phyloP scores from a whole-genome alignment of 2,113 vertebrate genomes.

The Panthera uncia region DNA sequence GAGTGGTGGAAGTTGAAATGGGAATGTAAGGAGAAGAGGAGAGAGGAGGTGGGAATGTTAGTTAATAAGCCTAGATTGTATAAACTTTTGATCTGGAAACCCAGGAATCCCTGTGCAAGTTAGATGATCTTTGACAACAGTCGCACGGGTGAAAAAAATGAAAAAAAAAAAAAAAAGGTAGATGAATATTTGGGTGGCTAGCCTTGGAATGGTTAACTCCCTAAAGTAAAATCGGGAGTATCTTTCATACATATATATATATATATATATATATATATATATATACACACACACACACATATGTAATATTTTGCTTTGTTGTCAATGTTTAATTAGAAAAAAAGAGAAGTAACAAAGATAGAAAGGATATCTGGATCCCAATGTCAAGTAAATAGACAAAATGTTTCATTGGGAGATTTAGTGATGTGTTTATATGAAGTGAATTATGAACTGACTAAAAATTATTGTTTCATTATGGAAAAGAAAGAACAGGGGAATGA shows the following conservation, averaged over 20 bases:
- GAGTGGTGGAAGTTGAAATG: slow-evolving; percentile 46
- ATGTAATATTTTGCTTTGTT: background rate
- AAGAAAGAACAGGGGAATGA: background rate
- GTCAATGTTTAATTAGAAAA: background rate
- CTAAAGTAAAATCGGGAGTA: slow-evolving; percentile 34
- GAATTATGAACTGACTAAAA: slow-evolving; percentile 53
- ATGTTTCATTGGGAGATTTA: background rate
- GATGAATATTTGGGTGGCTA: background rate
- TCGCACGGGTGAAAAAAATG: background rate
- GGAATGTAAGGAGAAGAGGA: background rate
- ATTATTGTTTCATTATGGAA: slow-evolving; percentile 3
- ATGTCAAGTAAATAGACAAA: background rate
- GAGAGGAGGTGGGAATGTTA: background rate
- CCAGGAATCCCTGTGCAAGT: background rate
- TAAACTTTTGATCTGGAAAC: slow-evolving; percentile 60
- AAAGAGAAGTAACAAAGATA: background rate
- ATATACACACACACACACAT: background rate
- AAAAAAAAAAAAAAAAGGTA: background rate
- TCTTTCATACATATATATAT: background rate
- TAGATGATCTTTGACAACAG: slow-evolving; percentile 5
- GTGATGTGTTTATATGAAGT: slow-evolving; percentile 12
- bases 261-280: background rate
- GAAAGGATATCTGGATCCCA: background rate
- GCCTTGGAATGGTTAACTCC: slow-evolving; percentile 56
- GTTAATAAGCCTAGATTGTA: background rate